These are phyloP conservation scores for Platycheirus albimanus DNA, from an alignment of 2,888 invertebrate genomes.

Conservation along the genomic window DNA sequence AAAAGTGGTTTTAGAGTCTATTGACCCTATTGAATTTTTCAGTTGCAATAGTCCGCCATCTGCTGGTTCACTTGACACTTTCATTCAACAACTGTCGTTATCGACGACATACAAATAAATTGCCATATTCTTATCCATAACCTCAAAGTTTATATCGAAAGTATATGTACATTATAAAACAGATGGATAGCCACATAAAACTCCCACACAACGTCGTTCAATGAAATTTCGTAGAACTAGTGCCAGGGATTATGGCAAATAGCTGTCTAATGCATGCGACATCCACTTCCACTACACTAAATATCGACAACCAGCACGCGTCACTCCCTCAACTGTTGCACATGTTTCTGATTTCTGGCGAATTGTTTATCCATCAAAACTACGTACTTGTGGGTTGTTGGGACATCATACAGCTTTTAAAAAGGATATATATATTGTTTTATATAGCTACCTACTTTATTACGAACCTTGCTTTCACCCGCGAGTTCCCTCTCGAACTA, in stretches of 20 bases:
- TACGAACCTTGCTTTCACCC: no score
- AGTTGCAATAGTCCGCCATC: background rate
- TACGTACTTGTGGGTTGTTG: no score
- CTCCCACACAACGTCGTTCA: constrained; percentile 41
- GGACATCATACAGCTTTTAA: no score
- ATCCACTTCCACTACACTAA: background rate
- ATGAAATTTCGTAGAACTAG: constrained; percentile 1
- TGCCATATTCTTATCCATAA: background rate
- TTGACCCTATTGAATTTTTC: constrained; percentile 8
- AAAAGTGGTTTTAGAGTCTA: no score
- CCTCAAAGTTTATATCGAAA: background rate
- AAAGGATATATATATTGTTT: no score
- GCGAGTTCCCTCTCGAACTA: no score
- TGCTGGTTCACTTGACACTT: background rate
- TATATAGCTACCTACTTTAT: no score
- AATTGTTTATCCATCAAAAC: no score
- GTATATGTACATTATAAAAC: no score
- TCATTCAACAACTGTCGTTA: background rate
- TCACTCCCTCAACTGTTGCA: constrained; percentile 37
- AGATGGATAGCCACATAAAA: constrained; percentile 16
- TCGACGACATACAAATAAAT: background rate
- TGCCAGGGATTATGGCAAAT: constrained; percentile 40
- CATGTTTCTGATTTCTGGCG: background rate
- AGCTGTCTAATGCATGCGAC: constrained; percentile 58
- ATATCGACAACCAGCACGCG: background rate